Conservation (phyloP, 1,140 invertebrate species). For the Habropoda laboriosa region DNA sequence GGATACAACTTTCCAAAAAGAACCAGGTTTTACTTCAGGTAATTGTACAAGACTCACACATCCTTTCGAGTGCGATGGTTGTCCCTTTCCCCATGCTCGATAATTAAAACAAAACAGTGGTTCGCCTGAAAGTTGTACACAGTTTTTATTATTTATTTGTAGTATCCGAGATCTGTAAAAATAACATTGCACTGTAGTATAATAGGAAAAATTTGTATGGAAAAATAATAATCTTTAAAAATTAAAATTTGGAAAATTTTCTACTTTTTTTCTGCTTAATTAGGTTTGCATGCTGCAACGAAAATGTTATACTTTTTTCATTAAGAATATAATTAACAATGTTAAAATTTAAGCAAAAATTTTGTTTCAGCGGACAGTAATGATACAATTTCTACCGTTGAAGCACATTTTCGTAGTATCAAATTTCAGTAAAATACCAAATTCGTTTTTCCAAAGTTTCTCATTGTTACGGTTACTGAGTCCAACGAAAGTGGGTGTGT, state of each 20-base stretch:
- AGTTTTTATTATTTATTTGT: not conserved
- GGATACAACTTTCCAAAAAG: slow-evolving; percentile 83
- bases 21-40: slow-evolving; percentile 52
- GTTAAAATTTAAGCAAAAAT: no score
- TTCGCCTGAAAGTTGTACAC: slow-evolving; percentile 75
- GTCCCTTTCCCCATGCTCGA: slow-evolving; percentile 85
- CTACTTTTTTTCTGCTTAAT: no score
- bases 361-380: not conserved
- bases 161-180: no score
- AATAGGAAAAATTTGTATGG: no score
- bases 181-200: no score
- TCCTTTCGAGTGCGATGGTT: slow-evolving; percentile 82
- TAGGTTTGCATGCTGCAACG: no score
- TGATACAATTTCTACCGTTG: not conserved
- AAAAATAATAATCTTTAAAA: no score
- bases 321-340: no score
- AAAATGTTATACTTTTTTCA: no score
- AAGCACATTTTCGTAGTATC: not conserved
- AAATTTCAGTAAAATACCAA: slow-evolving; percentile 64
- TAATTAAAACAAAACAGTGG: slow-evolving; percentile 83
- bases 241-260: not conserved
- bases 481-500: slow-evolving; percentile 82
- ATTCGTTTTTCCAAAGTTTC: slow-evolving; percentile 78
- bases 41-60: slow-evolving; percentile 82
- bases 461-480: slow-evolving; percentile 79